Evolutionary conservation across 2,888 invertebrate species (phyloP).

Genomic region (Tenthredo distinguenda): DNA sequence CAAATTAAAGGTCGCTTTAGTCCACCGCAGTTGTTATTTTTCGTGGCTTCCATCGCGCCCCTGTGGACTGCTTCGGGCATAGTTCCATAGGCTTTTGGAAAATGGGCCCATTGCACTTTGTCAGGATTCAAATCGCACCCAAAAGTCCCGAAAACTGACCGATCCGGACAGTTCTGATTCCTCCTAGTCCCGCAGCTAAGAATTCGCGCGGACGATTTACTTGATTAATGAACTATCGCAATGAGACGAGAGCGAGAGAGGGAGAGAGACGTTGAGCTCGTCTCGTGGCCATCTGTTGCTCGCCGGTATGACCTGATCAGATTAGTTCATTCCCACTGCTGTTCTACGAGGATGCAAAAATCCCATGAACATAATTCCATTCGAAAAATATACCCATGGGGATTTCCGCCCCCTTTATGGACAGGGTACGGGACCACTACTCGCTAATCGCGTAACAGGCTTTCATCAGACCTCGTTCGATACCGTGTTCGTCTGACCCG

Average conservation of each 20-base stretch:
- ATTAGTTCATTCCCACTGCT: conserved; percentile 22
- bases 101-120: neutral
- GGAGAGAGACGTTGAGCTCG: neutral
- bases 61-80: neutral
- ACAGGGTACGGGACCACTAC: neutral
- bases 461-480: neutral
- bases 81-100: neutral
- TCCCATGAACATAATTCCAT: neutral
- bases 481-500: neutral
- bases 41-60: neutral
- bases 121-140: neutral
- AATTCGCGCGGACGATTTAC: neutral
- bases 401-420: conserved; percentile 1
- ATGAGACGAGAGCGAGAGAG: neutral
- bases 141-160: neutral
- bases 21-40: conserved; percentile 16
- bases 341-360: neutral
- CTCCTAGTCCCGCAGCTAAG: too few relatives aligned
- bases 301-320: conserved; percentile 13
- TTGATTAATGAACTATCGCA: neutral
- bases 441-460: neutral
- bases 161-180: too few relatives aligned
- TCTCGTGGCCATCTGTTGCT: conserved; percentile 24
- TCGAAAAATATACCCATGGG: neutral
- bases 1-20: conserved; percentile 40